Percentiles rank a stretch among this genome's conserved stretches.
Evolutionary conservation across 2,888 invertebrate genomes (phyloP).

Genomic region (Lithosia quadra): DNA sequence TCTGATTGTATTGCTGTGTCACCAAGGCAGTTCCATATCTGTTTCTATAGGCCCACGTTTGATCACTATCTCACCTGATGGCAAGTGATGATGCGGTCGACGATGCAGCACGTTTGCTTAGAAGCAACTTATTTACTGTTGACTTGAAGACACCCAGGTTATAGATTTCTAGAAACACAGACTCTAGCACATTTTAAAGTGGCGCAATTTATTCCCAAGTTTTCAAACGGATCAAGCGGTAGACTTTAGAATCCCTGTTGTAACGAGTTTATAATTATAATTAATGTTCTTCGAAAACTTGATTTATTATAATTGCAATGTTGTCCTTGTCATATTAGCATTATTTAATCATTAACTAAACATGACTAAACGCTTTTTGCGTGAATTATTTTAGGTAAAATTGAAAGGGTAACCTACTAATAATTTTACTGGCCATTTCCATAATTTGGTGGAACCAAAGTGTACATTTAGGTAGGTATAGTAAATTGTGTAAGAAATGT

Average conservation of each 20-base stretch:
- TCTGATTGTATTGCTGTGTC: too few relatives aligned
- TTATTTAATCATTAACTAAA: background rate
- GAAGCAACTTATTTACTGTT: too few relatives aligned
- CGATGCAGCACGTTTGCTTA: too few relatives aligned
- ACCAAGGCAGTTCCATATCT: too few relatives aligned
- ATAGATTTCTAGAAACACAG: too few relatives aligned
- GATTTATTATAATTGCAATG: background rate
- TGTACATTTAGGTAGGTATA: background rate
- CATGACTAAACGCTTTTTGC: background rate
- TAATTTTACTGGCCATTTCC: background rate
- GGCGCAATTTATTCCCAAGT: background rate
- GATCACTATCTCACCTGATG: too few relatives aligned
- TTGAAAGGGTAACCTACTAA: background rate
- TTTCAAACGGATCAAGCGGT: background rate
- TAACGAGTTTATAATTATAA: conserved; percentile 4
- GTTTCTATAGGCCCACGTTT: too few relatives aligned
- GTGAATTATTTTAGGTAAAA: too few relatives aligned
- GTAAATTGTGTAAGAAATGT: background rate
- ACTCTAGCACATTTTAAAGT: too few relatives aligned
- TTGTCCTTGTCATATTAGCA: background rate
- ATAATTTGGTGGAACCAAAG: background rate
- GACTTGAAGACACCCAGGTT: too few relatives aligned
- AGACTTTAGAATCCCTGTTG: background rate
- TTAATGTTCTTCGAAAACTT: background rate
- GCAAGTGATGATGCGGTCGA: too few relatives aligned